phyloP scores from a whole-genome alignment of 2,797 vertebrate genomes.

The Myotis planiceps region DNA sequence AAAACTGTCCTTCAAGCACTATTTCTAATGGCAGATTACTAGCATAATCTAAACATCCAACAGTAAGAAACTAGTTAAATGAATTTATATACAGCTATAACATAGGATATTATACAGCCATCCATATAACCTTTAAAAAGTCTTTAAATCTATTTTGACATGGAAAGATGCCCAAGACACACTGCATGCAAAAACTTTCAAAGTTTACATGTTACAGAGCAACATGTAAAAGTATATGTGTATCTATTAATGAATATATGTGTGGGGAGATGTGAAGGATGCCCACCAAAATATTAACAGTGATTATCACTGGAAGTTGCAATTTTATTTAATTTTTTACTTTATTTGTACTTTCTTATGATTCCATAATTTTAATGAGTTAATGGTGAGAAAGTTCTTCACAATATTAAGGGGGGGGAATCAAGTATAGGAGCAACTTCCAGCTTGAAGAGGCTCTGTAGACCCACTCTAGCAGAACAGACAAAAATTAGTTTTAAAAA shows the following conservation, averaged over 20 bases:
- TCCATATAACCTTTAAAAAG: background rate
- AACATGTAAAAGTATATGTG: background rate
- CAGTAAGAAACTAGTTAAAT: constrained; percentile 15
- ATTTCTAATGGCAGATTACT: background rate
- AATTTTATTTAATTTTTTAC: constrained; percentile 4
- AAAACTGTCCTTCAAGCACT: background rate
- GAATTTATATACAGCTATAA: background rate
- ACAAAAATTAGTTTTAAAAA: background rate
- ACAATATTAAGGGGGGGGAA: background rate
- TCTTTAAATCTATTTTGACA: background rate
- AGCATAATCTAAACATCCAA: background rate
- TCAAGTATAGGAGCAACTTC: background rate
- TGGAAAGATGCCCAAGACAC: background rate
- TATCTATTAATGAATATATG: background rate
- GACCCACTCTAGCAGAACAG: background rate
- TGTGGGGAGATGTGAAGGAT: background rate
- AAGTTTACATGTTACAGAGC: background rate
- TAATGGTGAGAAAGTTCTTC: background rate
- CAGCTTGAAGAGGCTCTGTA: background rate
- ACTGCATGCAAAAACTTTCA: background rate
- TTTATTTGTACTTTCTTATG: constrained; percentile 13
- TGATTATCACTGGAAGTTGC: background rate
- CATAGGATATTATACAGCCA: background rate
- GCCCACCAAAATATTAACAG: background rate
- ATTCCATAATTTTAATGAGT: background rate